Conservation (phyloP, 2,797 vertebrate species). For the Neosalanx taihuensis region DNA sequence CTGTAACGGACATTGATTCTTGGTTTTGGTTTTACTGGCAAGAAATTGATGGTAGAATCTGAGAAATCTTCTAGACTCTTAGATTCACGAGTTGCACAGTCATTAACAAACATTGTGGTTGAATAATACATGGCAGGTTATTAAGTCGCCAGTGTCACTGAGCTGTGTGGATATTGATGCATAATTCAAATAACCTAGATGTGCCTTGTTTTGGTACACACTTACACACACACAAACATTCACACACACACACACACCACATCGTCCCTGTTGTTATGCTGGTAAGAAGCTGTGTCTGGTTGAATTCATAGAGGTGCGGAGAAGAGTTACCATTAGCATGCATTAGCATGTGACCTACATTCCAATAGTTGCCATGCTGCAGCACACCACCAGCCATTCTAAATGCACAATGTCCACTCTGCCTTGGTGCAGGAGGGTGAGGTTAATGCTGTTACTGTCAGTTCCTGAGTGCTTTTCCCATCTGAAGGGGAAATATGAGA, state of each 20-base stretch:
- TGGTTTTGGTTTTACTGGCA: neutral
- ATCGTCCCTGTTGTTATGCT: neutral
- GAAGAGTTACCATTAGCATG: neutral
- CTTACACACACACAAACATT: constrained; percentile 13
- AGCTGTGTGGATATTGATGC: constrained; percentile 38
- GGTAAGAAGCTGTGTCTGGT: neutral
- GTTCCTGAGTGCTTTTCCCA: constrained; percentile 21
- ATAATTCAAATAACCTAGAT: constrained; percentile 54
- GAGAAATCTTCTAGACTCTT: neutral
- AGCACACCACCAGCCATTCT: neutral
- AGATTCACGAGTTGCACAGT: neutral
- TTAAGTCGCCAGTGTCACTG: constrained; percentile 27
- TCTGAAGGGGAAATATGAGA: constrained; percentile 13
- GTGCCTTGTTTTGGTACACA: constrained; percentile 30
- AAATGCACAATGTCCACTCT: neutral
- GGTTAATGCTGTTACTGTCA: constrained; percentile 18
- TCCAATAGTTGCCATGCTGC: neutral
- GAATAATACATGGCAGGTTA: constrained; percentile 21
- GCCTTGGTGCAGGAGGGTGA: constrained; percentile 6
- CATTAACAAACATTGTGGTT: constrained; percentile 9
- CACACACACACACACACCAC: constrained; percentile 9
- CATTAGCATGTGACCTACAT: constrained; percentile 1
- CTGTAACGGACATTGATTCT: neutral
- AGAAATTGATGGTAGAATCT: neutral
- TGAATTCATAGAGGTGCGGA: neutral